Base-by-base conservation (phyloP, 2,113 vertebrate species). In the Zosterops hypoxanthus region DNA sequence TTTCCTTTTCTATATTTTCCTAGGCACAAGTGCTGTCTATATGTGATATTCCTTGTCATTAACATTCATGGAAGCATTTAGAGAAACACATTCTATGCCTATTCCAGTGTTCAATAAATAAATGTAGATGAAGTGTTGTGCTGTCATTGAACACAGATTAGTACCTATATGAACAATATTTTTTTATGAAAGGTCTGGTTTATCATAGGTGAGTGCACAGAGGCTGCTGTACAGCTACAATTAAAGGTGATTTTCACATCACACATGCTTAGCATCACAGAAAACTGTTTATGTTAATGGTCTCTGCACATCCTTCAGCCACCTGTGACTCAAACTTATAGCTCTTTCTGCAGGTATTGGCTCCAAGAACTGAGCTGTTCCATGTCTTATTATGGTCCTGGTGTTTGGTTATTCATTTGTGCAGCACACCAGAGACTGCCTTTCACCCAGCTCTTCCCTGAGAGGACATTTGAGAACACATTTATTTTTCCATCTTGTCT, bases 1-100 rank as follows among this genome's bases (percentile, higher is more conserved):
- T 95, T 69, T 78, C 42, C 12, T 95, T 84, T 94, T 92, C 91
- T 50, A 1, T 33, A 53, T 52, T 96, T 97, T 95, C 85, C 73
- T 76, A 69, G 57, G 91, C 12, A 73, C 46, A 24, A 82, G 50
- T 69, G 90, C 42, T 90, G n/a, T 68, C 68, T 91, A 71, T 69
- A 76, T 88, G 34, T 23, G 12, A 26, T 76, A 66, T 82, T 88
- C 96, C 52, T n/a, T 77, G 6, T 47, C 91, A 83, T 68, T 86
- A 76, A 24, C 31, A 83, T 78, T 91, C 46, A 81, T 53, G 56
- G 44, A n/a, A 79, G n/a, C 19, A 89, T 87, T 86, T 29, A 60
- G 65, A 82, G 90, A 88, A 94, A n/a, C 1, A 8, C 8, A 31
- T 60, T 46, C 3, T 34, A 26, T 66, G 64, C 61, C 36, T 86